Percentiles rank a stretch among this genome's conserved stretches.
Evolutionary conservation across 2,113 vertebrate genomes (phyloP).

Genomic region (Orientallactaga bullata): DNA sequence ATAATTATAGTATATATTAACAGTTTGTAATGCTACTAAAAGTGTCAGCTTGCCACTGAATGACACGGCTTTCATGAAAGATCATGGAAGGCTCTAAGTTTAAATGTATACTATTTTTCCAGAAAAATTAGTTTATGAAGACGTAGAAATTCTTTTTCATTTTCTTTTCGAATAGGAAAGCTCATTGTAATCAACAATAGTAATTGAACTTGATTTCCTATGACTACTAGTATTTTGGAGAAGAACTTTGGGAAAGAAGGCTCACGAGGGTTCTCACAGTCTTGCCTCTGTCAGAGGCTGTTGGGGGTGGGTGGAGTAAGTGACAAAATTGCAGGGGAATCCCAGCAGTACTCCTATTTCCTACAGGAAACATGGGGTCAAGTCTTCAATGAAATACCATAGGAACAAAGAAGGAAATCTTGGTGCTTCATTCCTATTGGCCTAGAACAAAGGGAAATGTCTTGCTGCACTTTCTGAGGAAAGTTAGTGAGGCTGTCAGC

Average conservation of each 20-base stretch:
- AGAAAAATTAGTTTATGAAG: conserved; percentile 43
- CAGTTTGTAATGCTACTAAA: conserved; percentile 61
- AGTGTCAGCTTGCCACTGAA: conserved; percentile 52
- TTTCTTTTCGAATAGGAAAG: conserved; percentile 13
- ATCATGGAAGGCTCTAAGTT: conserved; percentile 10
- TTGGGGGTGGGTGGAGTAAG: conserved; percentile 33
- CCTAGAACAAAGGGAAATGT: conserved; percentile 66
- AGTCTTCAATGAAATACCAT: conserved; percentile 32
- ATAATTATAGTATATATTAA: conserved; percentile 61
- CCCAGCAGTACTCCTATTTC: not conserved
- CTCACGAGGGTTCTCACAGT: not conserved
- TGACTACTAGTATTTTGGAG: not conserved
- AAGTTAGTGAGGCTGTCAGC: conserved; percentile 82
- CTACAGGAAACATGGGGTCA: conserved; percentile 21
- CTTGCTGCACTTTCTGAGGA: conserved; percentile 62
- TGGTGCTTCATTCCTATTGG: conserved; percentile 60
- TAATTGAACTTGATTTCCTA: conserved; percentile 57
- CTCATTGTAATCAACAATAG: not conserved
- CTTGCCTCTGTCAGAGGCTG: not conserved
- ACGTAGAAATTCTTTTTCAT: conserved; percentile 22
- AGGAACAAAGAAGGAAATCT: conserved; percentile 43
- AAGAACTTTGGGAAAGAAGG: not conserved
- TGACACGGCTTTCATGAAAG: conserved; percentile 62
- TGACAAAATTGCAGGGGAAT: not conserved
- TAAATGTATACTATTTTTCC: conserved; percentile 25